Conservation (phyloP, 2,888 invertebrate genomes). For the Sphecodes monilicornis region DNA sequence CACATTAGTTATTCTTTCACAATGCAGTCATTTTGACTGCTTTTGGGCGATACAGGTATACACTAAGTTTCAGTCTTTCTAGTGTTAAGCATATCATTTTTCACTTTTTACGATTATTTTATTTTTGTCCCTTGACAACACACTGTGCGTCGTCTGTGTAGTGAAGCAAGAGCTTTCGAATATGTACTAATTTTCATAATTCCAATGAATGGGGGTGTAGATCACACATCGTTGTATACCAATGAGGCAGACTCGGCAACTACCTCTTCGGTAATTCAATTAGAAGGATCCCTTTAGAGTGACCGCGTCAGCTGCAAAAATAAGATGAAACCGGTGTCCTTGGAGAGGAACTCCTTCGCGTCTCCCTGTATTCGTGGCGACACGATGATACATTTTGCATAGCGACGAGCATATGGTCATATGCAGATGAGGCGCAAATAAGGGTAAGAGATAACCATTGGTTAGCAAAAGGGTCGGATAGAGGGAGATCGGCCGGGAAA, state of each 20-base stretch:
- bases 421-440: constrained; percentile 77
- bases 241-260: too few relatives aligned
- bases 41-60: too few relatives aligned
- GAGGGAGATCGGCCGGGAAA: constrained; percentile 40
- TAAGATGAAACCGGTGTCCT: neutral
- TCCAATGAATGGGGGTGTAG: neutral
- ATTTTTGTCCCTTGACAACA: too few relatives aligned
- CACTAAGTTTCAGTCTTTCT: too few relatives aligned
- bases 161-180: too few relatives aligned
- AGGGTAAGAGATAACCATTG: constrained; percentile 65
- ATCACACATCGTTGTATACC: too few relatives aligned
- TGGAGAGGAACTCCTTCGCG: neutral
- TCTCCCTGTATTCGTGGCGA: neutral
- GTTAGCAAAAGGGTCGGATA: constrained; percentile 45
- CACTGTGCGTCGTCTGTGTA: too few relatives aligned
- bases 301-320: neutral
- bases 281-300: neutral
- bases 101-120: too few relatives aligned
- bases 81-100: too few relatives aligned
- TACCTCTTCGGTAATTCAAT: neutral
- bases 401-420: constrained; percentile 49
- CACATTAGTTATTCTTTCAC: too few relatives aligned
- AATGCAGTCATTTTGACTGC: too few relatives aligned
- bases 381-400: constrained; percentile 55
- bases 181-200: too few relatives aligned